Conservation (phyloP, 2,797 vertebrate species). For the Sebastes nivosus region DNA sequence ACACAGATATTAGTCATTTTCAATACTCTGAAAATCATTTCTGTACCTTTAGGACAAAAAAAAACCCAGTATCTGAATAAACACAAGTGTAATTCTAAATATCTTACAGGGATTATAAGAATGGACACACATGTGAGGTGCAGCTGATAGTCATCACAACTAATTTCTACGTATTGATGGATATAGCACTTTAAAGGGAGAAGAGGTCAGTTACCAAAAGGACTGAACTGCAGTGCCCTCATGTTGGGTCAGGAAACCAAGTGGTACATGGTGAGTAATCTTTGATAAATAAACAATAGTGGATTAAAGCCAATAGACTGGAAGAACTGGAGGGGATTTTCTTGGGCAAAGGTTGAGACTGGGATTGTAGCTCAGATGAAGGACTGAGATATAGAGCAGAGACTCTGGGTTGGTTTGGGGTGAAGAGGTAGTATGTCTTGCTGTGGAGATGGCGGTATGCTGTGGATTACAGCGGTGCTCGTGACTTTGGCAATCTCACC, state of each 20-base stretch:
- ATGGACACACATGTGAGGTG: not conserved
- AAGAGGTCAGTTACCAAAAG: not conserved
- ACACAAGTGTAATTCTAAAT: not conserved
- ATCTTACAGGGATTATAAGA: not conserved
- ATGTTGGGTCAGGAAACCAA: slow-evolving; percentile 9
- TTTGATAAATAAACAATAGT: slow-evolving; percentile 7
- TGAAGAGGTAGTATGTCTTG: slow-evolving; percentile 18
- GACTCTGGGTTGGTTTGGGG: not conserved
- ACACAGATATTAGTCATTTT: not conserved
- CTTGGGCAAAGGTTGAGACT: slow-evolving; percentile 12
- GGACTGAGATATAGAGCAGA: slow-evolving; percentile 1
- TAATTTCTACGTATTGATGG: not conserved
- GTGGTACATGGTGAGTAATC: slow-evolving; percentile 10
- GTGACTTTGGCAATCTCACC: slow-evolving; percentile 64
- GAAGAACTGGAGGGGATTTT: slow-evolving; percentile 1
- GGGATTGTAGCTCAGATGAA: slow-evolving; percentile 11
- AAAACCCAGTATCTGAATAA: not conserved
- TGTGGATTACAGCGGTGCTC: slow-evolving; percentile 66
- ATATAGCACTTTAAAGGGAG: not conserved
- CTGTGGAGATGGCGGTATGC: slow-evolving; percentile 37
- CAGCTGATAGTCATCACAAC: not conserved
- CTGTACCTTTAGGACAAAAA: not conserved
- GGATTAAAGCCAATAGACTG: slow-evolving; percentile 21
- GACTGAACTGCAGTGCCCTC: not conserved
- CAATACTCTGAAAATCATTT: not conserved